Base-by-base conservation (phyloP, 2,113 vertebrate species). In the Protobothrops mucrosquamatus region DNA sequence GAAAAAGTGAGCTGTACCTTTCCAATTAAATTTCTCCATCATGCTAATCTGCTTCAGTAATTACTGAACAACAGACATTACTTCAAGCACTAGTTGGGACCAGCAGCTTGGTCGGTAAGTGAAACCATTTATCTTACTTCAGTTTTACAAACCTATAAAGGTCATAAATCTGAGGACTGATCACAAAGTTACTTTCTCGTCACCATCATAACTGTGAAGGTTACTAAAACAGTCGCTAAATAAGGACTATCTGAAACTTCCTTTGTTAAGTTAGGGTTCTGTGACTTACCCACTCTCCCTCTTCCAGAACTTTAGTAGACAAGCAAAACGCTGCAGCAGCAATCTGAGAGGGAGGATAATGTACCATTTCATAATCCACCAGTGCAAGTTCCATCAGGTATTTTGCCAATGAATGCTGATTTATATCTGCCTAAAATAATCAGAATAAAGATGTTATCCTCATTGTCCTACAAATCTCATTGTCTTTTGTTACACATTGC, bases 301-400 rank as follows among this genome's bases (percentile, higher is more conserved):
- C 97, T 51, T 96, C 69, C 0, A 99, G 94, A 74, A 99, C 88
- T 96, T 98, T 99, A 81, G 98, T 96, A 22, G 98, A 96, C 5
- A 99, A 97, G 48, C 98, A 98, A 92, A 98, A 97, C 46, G 98
- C 98, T 89, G 98, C 98, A 2, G 98, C 97, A 4, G 98, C 98
- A 85, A 97, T 96, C 85, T 97, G 97, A 29, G 98, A 99, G 61
- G 99, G 98, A 61, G 97, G 97, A 85, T 98, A 97, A 91, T 98
- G 98, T 91, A 98, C 97, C 98, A 98, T 99, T 0, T 99, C 98
- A 0, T 99, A 99, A 95, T 99, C 98, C 0, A 98, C 39, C 97
- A 98, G 98, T 20, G 97, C 98, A 20, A 99, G 95, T 94, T 99
- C 98, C 95, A 98, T 98, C 57, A 99, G 95, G 93, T 99, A 99